These are phyloP conservation scores for Pollimyrus isidori DNA, from an alignment of 2,113 vertebrate genomes.

Conservation along the genomic window DNA sequence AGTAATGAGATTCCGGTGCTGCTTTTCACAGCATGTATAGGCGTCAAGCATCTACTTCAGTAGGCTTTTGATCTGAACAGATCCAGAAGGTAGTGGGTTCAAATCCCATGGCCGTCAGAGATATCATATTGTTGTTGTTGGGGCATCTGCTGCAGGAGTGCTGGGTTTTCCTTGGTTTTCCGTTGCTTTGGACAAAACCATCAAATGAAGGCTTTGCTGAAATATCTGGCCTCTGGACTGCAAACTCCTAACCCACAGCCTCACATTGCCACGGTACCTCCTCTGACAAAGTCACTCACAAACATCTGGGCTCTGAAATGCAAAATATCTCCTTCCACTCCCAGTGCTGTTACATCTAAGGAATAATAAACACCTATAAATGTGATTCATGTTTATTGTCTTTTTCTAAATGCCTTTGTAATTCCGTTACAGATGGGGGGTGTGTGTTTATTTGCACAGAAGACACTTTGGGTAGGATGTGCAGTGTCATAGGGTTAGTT, in stretches of 20 bases:
- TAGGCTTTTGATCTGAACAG: neutral
- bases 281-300: neutral
- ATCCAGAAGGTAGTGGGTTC: neutral
- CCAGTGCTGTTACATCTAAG: neutral
- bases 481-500: neutral
- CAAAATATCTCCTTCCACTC: neutral
- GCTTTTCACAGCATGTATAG: neutral
- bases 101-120: neutral
- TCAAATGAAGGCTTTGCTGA: neutral
- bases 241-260: neutral
- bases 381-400: neutral
- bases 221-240: neutral
- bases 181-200: neutral
- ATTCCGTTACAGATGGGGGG: neutral
- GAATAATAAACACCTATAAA: constrained; percentile 9
- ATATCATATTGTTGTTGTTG: neutral
- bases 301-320: neutral
- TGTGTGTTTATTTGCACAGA: neutral
- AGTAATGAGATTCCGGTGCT: neutral
- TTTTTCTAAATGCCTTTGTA: neutral
- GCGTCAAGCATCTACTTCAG: neutral
- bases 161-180: neutral
- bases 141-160: neutral
- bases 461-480: neutral
- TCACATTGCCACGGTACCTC: neutral